Evolutionary conservation across 2,797 vertebrate genomes (phyloP), one percentile per base, ranked within the genome.

Genomic region (Xiphophorus birchmanni): DNA sequence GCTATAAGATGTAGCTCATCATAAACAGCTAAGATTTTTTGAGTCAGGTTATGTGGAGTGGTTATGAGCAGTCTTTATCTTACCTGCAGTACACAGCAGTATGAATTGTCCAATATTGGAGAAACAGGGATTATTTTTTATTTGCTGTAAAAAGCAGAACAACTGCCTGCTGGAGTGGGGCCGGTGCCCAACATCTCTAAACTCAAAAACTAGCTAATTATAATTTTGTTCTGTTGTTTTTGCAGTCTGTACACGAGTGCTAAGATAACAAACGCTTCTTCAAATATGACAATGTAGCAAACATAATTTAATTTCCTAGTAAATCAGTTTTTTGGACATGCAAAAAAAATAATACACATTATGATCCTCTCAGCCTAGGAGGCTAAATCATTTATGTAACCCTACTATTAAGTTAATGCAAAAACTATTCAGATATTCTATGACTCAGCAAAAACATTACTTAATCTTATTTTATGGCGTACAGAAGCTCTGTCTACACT

Each of bases 1-100:
- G 75, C 78, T 81, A 80, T 75, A 54, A 74, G 81, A 79, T 47
- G 73, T 76, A 78, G 35, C 65, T 58, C 29, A 67, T 69, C 37
- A 15, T 11, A 69, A 69, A 72, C 15, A n/a, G 42, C 26, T 69
- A 42, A 12, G 37, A 23, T 40, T 6, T 42, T 45, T 45, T n/a
- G 12, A 7, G 12, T 72, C 26, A 2, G 42, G 21, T 45, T 15
- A 23, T 45, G 42, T 29, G 42, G 69, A 72, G 21, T 44, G 42
- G 40, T 45, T 72, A 15, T 72, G 5, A 44, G 69, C 69, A 45
- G 26, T n/a, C 42, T 72, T 42, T 72, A 45, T 45, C 42, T 72
- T 72, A 45, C 69, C 42, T 72, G 69, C 26, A 45, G 5, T 6
- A n/a, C 26, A 29, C 40, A 71, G 26, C 42, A 44, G 69, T 9